Evolutionary conservation across 2,113 vertebrate genomes (phyloP).

Genomic region (Myanophis thanlyinensis): DNA sequence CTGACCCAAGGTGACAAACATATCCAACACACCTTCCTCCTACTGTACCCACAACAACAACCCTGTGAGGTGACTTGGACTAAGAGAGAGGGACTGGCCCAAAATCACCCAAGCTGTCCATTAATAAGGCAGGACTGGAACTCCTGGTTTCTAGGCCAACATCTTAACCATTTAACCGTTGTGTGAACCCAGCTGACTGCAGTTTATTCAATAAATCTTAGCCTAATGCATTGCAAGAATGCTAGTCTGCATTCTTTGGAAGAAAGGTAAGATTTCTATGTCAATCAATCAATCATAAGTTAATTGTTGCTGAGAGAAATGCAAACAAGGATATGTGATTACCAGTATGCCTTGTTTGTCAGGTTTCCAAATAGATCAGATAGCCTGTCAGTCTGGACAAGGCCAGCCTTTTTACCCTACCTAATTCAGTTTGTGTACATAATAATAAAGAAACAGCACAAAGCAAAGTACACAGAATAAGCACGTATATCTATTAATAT

Average conservation of each 20-base stretch:
- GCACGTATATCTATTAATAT: neutral
- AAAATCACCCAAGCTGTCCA: neutral
- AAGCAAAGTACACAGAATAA: neutral
- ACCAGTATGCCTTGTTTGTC: neutral
- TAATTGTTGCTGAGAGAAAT: neutral
- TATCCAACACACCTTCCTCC: no score
- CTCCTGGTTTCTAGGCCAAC: neutral
- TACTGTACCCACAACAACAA: no score
- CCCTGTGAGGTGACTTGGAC: neutral
- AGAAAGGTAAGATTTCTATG: neutral
- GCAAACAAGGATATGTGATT: neutral
- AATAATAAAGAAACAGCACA: neutral
- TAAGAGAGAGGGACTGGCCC: neutral
- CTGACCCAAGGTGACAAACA: no score
- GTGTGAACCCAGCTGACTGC: neutral
- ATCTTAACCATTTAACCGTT: neutral
- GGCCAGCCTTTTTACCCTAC: neutral
- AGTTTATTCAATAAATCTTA: neutral
- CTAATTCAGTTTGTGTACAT: neutral
- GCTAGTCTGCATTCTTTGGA: neutral
- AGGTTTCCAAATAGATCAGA: neutral
- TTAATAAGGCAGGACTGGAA: neutral
- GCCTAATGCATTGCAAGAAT: neutral
- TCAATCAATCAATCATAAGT: neutral
- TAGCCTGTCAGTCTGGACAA: neutral